These are phyloP conservation scores for Novumbra hubbsi DNA, from an alignment of 2,797 vertebrate species.

Conservation along the genomic window DNA sequence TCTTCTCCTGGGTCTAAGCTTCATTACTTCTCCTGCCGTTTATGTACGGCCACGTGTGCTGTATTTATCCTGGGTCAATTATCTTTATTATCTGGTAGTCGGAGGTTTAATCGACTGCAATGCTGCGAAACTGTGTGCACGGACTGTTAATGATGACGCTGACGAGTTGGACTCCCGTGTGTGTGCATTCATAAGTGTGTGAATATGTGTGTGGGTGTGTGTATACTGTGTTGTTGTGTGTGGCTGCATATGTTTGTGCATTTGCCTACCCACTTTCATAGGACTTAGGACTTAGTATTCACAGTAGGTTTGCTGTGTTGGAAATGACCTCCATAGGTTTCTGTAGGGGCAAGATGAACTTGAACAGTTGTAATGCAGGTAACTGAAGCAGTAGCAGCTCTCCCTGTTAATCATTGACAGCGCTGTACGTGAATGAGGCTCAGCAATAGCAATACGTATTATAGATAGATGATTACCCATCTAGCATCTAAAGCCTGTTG, in stretches of 20 bases:
- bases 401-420: conserved; percentile 29
- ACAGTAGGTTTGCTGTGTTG: background rate
- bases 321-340: conserved; percentile 18
- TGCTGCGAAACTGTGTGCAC: conserved; percentile 21
- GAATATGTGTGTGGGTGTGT: background rate
- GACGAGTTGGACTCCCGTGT: background rate
- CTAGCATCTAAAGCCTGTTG: background rate
- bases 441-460: background rate
- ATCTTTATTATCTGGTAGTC: conserved; percentile 37
- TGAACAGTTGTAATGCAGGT: conserved; percentile 24
- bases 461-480: conserved; percentile 1
- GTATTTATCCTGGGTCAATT: conserved; percentile 40
- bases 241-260: conserved; percentile 13
- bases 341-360: conserved; percentile 21
- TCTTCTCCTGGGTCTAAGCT: conserved; percentile 20
- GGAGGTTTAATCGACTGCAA: conserved; percentile 49
- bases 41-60: conserved; percentile 22
- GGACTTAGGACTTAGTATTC: background rate
- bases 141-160: conserved; percentile 20
- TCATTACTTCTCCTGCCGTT: conserved; percentile 20
- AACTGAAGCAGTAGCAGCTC: background rate
- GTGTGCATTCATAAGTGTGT: background rate
- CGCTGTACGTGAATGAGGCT: background rate
- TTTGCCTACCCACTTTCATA: conserved; percentile 6
- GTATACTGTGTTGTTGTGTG: conserved; percentile 8